Evolutionary conservation across 2,888 invertebrate species (phyloP), one percentile per base, ranked within the genome.

Genomic region (Pterostichus madidus): DNA sequence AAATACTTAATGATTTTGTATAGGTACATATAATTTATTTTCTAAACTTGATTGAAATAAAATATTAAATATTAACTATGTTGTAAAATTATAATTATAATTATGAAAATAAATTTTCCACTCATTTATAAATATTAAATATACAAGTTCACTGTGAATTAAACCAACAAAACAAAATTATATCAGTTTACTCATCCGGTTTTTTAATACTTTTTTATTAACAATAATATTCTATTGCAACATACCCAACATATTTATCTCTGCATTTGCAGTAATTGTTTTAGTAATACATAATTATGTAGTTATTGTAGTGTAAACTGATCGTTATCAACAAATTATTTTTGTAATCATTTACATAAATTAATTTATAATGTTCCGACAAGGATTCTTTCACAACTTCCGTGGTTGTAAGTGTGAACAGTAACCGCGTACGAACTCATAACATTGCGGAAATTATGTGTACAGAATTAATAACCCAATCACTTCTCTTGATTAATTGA

Each of bases 311-410:
- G 59, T 59, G 31, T 59, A 31, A 59, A 59, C 17, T 24, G 31
- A 59, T 59, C 11, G 11, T 5, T 59, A 59, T 59, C 59, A 59
- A 24, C 59, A 24, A 59, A 59, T 59, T 24, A 59, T 11, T 39
- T 59, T 24, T 59, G 24, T 32, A 32, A 64, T 32, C 13, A 64
- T 64, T 64, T 64, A 32, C 64, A 64, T 64, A 59, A 59, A 59
- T 59, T 59, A 59, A 59, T 59, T 17, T 17, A 59, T 59, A 32
- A 64, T 64, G 5, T 31, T 61, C 17, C 17, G 59, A 52, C 64
- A 39, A 64, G 64, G 64, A 64, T 64, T 64, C 32, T 64, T 32
- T 15, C 32, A 32, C 64, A 64, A 64, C 35, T 64, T 64, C 64
- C 64, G 64, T 35, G 39, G 32, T 32, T 64, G 35, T 31, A 39